Base-by-base conservation (phyloP, 2,797 vertebrate genomes). In the Ctenochaetus hawaiiensis region DNA sequence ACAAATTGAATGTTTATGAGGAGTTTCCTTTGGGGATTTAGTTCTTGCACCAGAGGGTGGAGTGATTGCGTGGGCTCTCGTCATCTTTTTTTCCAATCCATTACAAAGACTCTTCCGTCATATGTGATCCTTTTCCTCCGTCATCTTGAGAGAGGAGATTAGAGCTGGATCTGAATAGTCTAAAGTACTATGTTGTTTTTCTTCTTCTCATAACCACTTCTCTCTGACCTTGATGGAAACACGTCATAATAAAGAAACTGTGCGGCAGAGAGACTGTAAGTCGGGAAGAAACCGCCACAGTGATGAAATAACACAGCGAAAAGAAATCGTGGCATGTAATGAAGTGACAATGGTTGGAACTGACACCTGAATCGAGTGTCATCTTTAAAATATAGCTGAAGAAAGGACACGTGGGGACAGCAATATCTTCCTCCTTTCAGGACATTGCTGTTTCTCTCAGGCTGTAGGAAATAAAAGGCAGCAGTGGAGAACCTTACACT, bases 1-100 rank as follows among this genome's bases (percentile, higher is more conserved):
- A 92, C 90, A 92, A 91, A 92, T 83, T 79, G 91, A 93, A 92
- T 93, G 91, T 93, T 93, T 92, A 87, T 93, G 82, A 87, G 81
- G 72, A 90, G 87, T 93, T 94, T 94, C 89, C 91, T 89, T 87
- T 81, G 73, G 92, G 89, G 91, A 93, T 92, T 91, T 85, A 84
- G 75, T 85, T 91, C 86, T 94, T 93, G 92, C 93, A 92, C 87
- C 89, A 92, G 83, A 91, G 91, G 90, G 86, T 84, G 89, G 90
- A 88, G 85, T 83, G 91, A 89, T 94, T 94, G 91, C 93, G 59
- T 84, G 87, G 85, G 78, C 80, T 94, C 87, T 91, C 89, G 85
- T 92, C 92, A 93, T 92, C 80, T 87, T 86, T 86, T 86, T 81
- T 1, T 53, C 71, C 77, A 79, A 87, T 89, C 90, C 77, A 79